phyloP scores from a whole-genome alignment of 2,797 vertebrate genomes.

The Dipus sagitta region DNA sequence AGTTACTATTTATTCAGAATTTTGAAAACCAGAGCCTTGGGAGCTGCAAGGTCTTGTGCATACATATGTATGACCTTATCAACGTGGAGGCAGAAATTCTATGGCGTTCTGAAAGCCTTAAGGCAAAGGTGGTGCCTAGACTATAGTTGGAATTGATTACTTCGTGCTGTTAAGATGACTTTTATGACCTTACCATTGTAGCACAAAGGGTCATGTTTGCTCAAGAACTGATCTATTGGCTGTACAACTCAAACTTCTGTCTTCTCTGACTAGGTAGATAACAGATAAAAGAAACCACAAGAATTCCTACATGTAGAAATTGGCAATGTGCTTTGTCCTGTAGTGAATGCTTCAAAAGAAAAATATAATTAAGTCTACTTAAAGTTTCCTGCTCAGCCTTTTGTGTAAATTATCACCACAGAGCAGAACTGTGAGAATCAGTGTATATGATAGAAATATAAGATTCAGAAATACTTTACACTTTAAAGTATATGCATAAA shows the following conservation, averaged over 20 bases:
- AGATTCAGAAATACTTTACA: not conserved
- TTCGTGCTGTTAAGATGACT: conserved; percentile 38
- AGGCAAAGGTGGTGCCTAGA: conserved; percentile 32
- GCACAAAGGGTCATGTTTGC: conserved; percentile 17
- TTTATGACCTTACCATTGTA: conserved; percentile 59
- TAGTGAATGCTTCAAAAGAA: conserved; percentile 59
- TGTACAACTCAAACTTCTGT: not conserved
- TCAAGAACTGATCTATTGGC: conserved; percentile 2
- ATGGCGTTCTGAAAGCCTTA: not conserved
- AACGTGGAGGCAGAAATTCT: conserved; percentile 45
- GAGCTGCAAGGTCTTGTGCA: not conserved
- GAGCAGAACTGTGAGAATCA: not conserved
- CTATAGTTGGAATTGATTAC: not conserved
- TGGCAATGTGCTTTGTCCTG: conserved; percentile 23
- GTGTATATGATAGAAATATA: conserved; percentile 34
- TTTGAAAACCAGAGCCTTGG: conserved; percentile 50
- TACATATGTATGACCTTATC: conserved; percentile 57
- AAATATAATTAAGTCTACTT: conserved; percentile 49
- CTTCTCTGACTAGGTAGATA: not conserved
- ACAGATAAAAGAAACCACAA: not conserved
- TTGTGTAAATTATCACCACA: conserved; percentile 17
- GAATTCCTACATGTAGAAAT: conserved; percentile 46
- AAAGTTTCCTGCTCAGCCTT: not conserved
- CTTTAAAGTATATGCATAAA: not conserved
- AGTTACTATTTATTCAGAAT: conserved; percentile 43